phyloP scores from a whole-genome alignment of 2,113 vertebrate species.

The Cynopterus brachyotis region DNA sequence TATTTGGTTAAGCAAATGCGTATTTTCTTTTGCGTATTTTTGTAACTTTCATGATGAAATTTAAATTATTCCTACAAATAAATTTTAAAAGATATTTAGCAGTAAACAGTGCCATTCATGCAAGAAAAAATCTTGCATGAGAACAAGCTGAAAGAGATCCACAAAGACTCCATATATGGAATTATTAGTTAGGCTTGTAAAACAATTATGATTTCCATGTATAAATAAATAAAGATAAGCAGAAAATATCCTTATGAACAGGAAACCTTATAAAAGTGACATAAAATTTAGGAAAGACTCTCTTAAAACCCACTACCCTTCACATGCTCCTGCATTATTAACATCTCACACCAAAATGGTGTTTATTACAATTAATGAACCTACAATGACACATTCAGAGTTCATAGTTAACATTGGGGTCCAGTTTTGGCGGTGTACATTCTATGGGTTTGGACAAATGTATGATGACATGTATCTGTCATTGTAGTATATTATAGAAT shows the following conservation, averaged over 20 bases:
- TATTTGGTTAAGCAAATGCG: not conserved
- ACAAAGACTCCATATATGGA: not conserved
- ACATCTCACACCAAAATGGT: not conserved
- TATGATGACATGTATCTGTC: not conserved
- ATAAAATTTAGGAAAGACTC: conserved; percentile 1
- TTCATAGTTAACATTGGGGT: not conserved
- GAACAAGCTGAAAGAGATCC: conserved; percentile 1
- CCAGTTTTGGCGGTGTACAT: not conserved
- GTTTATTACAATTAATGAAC: not conserved
- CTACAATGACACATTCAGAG: not conserved
- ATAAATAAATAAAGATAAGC: conserved; percentile 19
- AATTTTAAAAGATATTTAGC: conserved; percentile 19
- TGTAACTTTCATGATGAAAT: not conserved
- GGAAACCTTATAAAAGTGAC: conserved; percentile 21
- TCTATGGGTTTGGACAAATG: not conserved
- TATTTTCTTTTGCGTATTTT: conserved; percentile 26
- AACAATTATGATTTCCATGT: not conserved
- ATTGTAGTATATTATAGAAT: not conserved
- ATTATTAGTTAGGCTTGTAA: conserved; percentile 10
- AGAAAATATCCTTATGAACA: not conserved
- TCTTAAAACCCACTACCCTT: not conserved
- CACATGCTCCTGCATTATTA: not conserved
- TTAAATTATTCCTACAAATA: conserved; percentile 29
- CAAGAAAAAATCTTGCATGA: not conserved
- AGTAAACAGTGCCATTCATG: not conserved